Evolutionary conservation across 2,113 vertebrate species (phyloP), one percentile per base, ranked within the genome.

Genomic region (Hemichromis elongatus): DNA sequence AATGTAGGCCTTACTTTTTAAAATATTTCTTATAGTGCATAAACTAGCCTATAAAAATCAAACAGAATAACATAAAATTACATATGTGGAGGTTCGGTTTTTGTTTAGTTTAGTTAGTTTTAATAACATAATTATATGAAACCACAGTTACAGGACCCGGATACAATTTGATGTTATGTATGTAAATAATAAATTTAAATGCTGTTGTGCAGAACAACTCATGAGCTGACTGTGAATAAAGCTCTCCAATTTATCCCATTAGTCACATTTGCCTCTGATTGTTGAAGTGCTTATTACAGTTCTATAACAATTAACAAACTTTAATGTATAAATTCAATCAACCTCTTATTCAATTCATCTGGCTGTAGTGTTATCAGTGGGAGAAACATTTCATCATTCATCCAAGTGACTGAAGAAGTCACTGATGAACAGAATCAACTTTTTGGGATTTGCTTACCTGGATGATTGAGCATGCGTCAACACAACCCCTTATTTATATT

Each of bases 21-120:
- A 63, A 63, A 73, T 73, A 28, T 6, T 28, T 73, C 40, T 47
- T 47, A 70, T 11, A 47, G 5, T 1, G 2, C 5, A 0, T 47
- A 1, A 45, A 70, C 66, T 4, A 40, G 26, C 2, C 1, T 19
- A 45, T 2, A 47, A 73, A 47, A 45, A 4, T 68, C n/a, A 73
- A 73, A 28, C 5, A 73, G 14, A 47, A 26, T 47, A 28, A 28
- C 9, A 73, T 47, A 47, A 47, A 45, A 47, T 73, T 47, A 28
- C 18, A 28, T 45, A 26, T 28, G 66, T 18, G 66, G 66, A 28
- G 21, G 35, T 16, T 54, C 1, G 4, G 0, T 19, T 0, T 61
- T 61, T 57, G 33, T 12, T 0, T 0, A 19, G 19, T 11, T 2
- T 47, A 3, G 7, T n/a, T 52, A 7, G 14, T 28, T 73, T 47